Evolutionary conservation across 2,888 invertebrate species (phyloP), one percentile per base, ranked within the genome.

Genomic region (Calephelis perditalis): DNA sequence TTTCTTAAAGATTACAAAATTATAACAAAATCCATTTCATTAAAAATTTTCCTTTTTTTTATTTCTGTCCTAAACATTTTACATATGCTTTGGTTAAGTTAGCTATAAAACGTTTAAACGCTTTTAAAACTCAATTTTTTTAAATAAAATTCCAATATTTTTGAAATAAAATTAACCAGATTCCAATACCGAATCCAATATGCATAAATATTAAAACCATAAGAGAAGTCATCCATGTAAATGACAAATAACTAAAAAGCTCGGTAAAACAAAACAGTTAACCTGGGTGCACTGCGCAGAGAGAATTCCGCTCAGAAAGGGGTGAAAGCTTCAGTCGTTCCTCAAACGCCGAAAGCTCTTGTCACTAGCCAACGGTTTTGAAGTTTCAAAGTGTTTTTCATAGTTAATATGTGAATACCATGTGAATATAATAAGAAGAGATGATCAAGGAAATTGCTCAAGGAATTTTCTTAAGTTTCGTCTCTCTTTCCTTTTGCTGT

Each of bases 361-460:
- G 78, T 86, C 84, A 84, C 80, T 76, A 40, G 8, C 40, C 40
- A 40, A 6, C 40, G 40, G 40, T 4, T 40, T 40, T 40, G 40
- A 40, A 40, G 40, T 40, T 40, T 40, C 40, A 40, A 40, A 40
- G 40, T 40, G 40, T 5, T 40, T 40, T 7, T 40, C 35, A 7
- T 11, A 36, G 35, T 54, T 35, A 52, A 9, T 35, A 35, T 57
- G 45, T 57, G 43, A 46, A 60, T 63, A 62, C 59, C 45, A 65
- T 67, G 68, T 68, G 64, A 70, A 65, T 59, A 35, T 61, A 55
- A 65, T 74, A 73, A 72, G 73, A 67, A 80, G 79, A 74, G 68
- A 89, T 88, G 89, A 84, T 88, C 74, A 85, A 75, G 74, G 88
- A 86, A 83, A 84, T 77, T 74, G 88, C 82, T 73, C 89, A 90